Base-by-base conservation (phyloP, 2,113 vertebrate genomes). In the Otolemur garnettii region DNA sequence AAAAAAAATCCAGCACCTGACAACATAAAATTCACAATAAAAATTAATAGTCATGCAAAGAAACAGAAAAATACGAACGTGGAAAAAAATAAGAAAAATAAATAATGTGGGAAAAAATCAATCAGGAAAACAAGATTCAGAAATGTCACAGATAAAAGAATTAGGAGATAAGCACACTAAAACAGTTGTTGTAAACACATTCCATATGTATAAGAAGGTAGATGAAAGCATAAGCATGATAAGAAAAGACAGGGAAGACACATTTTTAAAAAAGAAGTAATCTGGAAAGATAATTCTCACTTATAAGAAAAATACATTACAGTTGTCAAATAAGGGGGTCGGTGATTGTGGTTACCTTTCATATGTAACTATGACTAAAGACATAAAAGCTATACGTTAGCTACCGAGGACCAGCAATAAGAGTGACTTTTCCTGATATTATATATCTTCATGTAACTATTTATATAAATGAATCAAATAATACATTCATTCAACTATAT, bases 91-190 rank as follows among this genome's bases (percentile, higher is more conserved):
- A 38, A 38, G 38, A 38, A 38, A 38, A 38, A 38, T 38, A 38
- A 38, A 38, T 38, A 38, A 38, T 38, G 38, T 38, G 38, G 38
- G 90, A 5, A 78, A 90, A 95, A 96, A 75, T 87, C 59, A 45
- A 57, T 45, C 88, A 62, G 22, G 1, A 64, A 59, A 71, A 71
- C 72, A 83, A 91, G 78, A 66, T 38, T 42, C 42, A 33, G 64
- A 93, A 89, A 92, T 38, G 55, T 62, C n/a, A 68, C 35, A 87
- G 57, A 42, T n/a, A 91, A 89, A 17, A 82, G 66, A 92, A 93
- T 87, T 86, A 78, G 60, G 12, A 66, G 68, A 15, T 81, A 86
- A 93, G 69, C 5, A 55, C 68, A 68, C 13, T 35, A 69, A 75
- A 89, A 38, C 17, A 86, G 69, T 60, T 72, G 71, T 77, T 50